phyloP scores from a whole-genome alignment of 2,797 vertebrate species.

The Catostomus latipinnis region DNA sequence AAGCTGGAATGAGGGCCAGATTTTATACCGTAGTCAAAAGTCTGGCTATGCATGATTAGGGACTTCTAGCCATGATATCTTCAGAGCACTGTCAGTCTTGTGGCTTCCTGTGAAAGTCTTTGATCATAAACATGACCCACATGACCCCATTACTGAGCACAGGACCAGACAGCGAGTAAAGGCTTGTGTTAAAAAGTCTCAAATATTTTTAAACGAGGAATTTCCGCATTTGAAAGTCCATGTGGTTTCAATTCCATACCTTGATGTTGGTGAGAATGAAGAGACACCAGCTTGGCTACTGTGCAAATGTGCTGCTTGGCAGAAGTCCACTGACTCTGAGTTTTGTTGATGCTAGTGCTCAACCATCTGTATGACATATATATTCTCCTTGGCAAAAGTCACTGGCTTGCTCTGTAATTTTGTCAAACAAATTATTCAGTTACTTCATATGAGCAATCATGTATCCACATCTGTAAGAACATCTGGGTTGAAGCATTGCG shows the following conservation, averaged over 20 bases:
- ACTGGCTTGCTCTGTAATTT: constrained; percentile 5
- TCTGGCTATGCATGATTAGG: too few relatives aligned
- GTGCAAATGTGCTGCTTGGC: constrained; percentile 17
- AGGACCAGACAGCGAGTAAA: constrained; percentile 23
- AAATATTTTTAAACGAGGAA: constrained; percentile 41
- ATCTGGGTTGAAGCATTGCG: not conserved
- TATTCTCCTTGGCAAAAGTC: constrained; percentile 1
- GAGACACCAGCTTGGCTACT: constrained; percentile 37
- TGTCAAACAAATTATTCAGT: constrained; percentile 33
- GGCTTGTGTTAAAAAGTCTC: constrained; percentile 23
- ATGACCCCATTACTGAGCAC: constrained; percentile 17
- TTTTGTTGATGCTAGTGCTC: not conserved
- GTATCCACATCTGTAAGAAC: constrained; percentile 9
- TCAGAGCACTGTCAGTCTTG: not conserved
- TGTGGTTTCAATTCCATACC: constrained; percentile 38
- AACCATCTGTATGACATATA: constrained; percentile 25
- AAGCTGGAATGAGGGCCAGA: too few relatives aligned
- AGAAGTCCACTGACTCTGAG: not conserved
- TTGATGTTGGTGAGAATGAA: constrained; percentile 14
- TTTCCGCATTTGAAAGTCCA: constrained; percentile 9
- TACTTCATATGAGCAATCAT: constrained; percentile 7
- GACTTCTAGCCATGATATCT: not conserved
- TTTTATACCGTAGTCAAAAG: too few relatives aligned
- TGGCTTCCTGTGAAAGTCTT: constrained; percentile 33
- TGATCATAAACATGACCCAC: constrained; percentile 27